These are phyloP conservation scores for Myiotriccus ornatus DNA, from an alignment of 2,797 vertebrate genomes.

Conservation along the genomic window DNA sequence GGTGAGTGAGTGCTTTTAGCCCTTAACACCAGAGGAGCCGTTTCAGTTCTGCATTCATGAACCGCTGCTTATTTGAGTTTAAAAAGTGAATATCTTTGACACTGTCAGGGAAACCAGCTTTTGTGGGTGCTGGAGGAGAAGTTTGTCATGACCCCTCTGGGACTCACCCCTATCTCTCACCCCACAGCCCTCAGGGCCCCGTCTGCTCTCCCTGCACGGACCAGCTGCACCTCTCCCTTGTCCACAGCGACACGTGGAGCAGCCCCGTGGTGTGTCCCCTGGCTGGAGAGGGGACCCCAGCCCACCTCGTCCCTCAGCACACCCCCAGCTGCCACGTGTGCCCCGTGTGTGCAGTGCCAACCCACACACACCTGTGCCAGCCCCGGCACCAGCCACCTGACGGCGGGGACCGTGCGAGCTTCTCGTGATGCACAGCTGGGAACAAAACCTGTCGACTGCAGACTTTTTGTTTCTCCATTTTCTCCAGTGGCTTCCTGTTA, in stretches of 20 bases:
- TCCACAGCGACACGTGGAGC: not conserved
- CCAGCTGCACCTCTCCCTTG: not conserved
- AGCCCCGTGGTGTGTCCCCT: not conserved
- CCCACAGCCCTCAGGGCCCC: not conserved
- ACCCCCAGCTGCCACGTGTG: conserved; percentile 4
- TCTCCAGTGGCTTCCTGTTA: not conserved
- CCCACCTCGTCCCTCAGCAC: not conserved
- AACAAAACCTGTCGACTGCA: not conserved
- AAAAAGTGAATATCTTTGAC: not conserved
- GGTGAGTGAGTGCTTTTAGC: not conserved
- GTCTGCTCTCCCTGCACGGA: not conserved
- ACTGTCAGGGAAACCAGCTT: fast-evolving
- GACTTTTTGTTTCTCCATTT: not conserved
- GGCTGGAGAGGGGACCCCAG: not conserved
- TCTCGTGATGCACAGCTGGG: fast-evolving
- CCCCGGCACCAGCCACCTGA: not conserved
- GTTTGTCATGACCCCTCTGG: fast-evolving
- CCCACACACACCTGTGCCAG: conserved; percentile 15
- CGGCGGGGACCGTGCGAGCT: not conserved
- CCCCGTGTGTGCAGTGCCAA: not conserved
- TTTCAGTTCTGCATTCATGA: not conserved
- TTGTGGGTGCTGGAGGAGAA: not conserved
- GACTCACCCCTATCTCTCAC: not conserved
- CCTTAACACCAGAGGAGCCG: fast-evolving
- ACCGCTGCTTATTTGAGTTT: fast-evolving